Evolutionary conservation across 1,140 invertebrate species (phyloP).

Genomic region (Ceratina calcarata): DNA sequence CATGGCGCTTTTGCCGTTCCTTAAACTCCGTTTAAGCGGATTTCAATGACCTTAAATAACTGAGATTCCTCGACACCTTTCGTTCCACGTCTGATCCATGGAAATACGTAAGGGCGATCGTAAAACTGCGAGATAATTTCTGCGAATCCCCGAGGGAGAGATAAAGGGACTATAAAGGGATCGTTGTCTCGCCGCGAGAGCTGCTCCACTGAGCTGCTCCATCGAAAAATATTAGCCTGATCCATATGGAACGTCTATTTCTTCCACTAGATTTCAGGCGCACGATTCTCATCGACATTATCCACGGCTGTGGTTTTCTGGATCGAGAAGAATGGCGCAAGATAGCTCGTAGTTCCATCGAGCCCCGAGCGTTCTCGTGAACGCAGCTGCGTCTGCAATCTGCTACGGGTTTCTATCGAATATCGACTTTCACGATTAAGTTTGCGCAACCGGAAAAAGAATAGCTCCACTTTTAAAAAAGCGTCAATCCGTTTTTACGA

Average conservation of each 20-base stretch:
- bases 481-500: too few relatives aligned
- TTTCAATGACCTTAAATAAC: conserved; percentile 48
- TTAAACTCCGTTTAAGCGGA: conserved; percentile 36
- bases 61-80: conserved; percentile 49
- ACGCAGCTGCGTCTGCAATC: too few relatives aligned
- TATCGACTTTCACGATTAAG: too few relatives aligned
- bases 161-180: too few relatives aligned
- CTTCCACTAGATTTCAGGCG: conserved; percentile 6
- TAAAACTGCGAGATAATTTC: conserved; percentile 53
- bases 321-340: conserved; percentile 1
- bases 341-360: too few relatives aligned
- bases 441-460: neutral
- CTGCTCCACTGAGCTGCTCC: too few relatives aligned
- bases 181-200: too few relatives aligned
- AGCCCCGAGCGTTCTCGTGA: too few relatives aligned
- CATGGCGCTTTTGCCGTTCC: conserved; percentile 22
- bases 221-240: too few relatives aligned
- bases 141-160: too few relatives aligned
- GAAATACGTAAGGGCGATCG: conserved; percentile 29
- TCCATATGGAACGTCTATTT: conserved; percentile 15
- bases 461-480: too few relatives aligned
- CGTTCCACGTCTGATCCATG: conserved; percentile 20
- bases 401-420: too few relatives aligned
- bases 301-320: conserved; percentile 2
- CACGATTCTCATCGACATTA: conserved; percentile 46